Base-by-base conservation (phyloP, 1,140 invertebrate genomes). In the Sitophilus oryzae region DNA sequence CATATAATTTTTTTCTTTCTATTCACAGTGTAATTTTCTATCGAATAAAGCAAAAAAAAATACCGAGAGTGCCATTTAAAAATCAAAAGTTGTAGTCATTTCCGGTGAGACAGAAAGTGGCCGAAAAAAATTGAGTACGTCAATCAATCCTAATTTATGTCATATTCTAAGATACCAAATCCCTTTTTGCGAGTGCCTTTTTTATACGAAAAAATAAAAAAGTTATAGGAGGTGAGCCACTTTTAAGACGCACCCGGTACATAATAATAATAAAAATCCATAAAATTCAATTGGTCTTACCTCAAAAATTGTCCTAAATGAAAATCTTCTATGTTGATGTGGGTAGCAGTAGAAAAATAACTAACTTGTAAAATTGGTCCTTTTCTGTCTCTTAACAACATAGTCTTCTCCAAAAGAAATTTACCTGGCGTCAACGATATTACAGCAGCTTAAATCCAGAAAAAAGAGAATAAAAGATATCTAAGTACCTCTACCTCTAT, bases 321-420 rank as follows among this genome's bases (percentile, higher is more conserved):
- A 49, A 67, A 66, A 45, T 65, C 58, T 9, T 61, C 46, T 18
- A 67, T 63, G 41, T 61, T 50, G n/a, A 67, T 60, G 15, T 63
- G 61, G 36, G 63, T 62, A 22, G 49, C 35, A 5, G 25, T 52
- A 5, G 19, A 40, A 47, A 61, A 66, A 49, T 65, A 61, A 25
- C 56, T 46, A 1, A 67, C 54, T 50, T 66, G 64, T 21, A 67
- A 38, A 22, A 67, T 58, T n/a, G 66, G 66, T 1, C 65, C 62
- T 37, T 59, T 63, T 47, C 52, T 61, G 44, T 67, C 62, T 37
- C 61, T 20, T 6, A 67, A 35, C 3, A 67, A 30, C 60, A 67
- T 60, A 1, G 53, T 60, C 42, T 60, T 64, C 34, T 66, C 64
- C 20, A 57, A 54, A 15, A 42, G 40, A 2, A 65, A 41, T 44